Evolutionary conservation across 2,797 vertebrate genomes (phyloP), one percentile per base, ranked within the genome.

Genomic region (Xiphophorus birchmanni): DNA sequence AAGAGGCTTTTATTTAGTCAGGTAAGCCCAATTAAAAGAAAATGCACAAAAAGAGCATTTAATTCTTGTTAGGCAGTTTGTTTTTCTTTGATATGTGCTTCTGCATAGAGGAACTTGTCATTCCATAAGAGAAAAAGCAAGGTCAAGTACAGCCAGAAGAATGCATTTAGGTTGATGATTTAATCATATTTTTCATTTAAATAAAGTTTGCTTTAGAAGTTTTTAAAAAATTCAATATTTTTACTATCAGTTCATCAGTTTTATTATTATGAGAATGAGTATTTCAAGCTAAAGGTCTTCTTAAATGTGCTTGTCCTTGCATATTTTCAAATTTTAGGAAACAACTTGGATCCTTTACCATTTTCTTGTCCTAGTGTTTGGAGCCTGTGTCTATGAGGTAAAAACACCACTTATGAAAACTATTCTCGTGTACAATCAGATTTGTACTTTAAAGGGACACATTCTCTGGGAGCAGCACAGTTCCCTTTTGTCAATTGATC

Each of bases 1-100:
- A 79, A 75, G 42, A 60, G 45, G n/a, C 11, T 45, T 72, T 84
- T 85, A 45, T 72, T 76, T 56, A 75, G 50, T 47, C 74, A 21
- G 21, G 18, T 40, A 73, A 74, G 3, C 11, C 17, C 4, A 21
- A 35, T 58, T 60, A 85, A 82, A 76, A n/a, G 60, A 80, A 44
- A 44, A 48, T 45, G 54, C 23, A 37, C 48, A 81, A 37, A 73
- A 77, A 67, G 50, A 72, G 3, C 26, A 35, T 67, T 67, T 1
- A 15, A 17, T 35, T 75, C 63, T 67, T 74, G 5, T 45, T 11
- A 74, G 12, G 67, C 44, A 11, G 5, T 73, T 76, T 69, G 40
- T n/a, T 45, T 32, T 58, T 40, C 18, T 45, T 75, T 42, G 2
- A 4, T 12, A 21, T 26, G 35, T 44, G 15, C 8, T 54, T 73